Conservation (phyloP, 92 coral and sea anemone species). For the Desmophyllum pertusum region DNA sequence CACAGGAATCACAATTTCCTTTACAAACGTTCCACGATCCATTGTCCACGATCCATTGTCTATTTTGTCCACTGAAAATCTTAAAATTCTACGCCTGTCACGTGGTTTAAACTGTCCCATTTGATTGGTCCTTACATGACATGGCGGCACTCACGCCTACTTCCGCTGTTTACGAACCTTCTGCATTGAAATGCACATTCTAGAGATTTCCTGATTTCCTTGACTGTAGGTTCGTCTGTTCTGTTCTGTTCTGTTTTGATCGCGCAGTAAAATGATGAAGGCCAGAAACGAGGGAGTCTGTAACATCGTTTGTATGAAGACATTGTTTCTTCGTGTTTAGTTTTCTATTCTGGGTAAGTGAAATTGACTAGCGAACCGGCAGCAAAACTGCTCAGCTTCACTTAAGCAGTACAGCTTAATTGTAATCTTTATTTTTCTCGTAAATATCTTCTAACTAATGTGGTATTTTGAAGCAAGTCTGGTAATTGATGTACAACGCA, state of each 20-base stretch:
- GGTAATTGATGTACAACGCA: neutral
- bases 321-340: slow-evolving; percentile 80
- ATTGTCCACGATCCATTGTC: slow-evolving; percentile 2
- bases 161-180: slow-evolving; percentile 26
- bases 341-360: slow-evolving; percentile 80
- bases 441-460: neutral
- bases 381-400: neutral
- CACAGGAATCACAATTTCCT: neutral
- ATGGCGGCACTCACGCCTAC: slow-evolving; percentile 28
- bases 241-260: neutral
- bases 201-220: slow-evolving; percentile 10
- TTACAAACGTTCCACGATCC: neutral
- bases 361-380: neutral
- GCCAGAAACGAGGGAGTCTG: slow-evolving; percentile 59
- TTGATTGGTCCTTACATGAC: slow-evolving; percentile 8
- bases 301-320: slow-evolving; percentile 76
- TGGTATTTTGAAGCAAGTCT: neutral
- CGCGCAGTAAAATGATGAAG: slow-evolving; percentile 8
- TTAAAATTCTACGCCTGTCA: neutral
- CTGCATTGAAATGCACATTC: slow-evolving; percentile 21
- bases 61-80: neutral
- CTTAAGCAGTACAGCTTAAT: neutral
- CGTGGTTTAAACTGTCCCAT: neutral
- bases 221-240: neutral
- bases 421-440: neutral